These are phyloP conservation scores for Drosophila ohnishii DNA, from an alignment of 1,140 invertebrate genomes.

Conservation along the genomic window DNA sequence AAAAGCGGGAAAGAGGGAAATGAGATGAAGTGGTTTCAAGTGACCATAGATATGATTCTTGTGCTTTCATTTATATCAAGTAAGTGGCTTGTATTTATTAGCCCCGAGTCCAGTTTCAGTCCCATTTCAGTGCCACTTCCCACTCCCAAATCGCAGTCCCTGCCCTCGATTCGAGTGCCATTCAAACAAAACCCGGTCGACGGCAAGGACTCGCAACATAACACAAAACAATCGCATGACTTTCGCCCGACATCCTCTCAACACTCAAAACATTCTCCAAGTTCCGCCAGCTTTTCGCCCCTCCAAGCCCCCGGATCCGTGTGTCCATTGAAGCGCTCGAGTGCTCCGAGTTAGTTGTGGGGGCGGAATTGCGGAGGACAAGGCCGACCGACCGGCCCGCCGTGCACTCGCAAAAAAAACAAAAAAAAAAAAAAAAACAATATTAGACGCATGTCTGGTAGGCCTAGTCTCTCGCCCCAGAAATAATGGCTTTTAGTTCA, in stretches of 20 bases:
- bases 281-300: conserved; percentile 24
- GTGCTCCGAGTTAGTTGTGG: conserved; percentile 30
- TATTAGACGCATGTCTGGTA: neutral
- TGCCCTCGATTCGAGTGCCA: conserved; percentile 46
- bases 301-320: conserved; percentile 20
- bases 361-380: conserved; percentile 15
- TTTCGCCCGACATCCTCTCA: conserved; percentile 67
- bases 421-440: conserved; percentile 22
- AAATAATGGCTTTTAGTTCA: neutral
- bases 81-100: conserved; percentile 74
- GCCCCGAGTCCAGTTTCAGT: conserved; percentile 7
- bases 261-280: conserved; percentile 64
- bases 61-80: conserved; percentile 82
- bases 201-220: conserved; percentile 54
- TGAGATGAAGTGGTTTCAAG: conserved; percentile 82
- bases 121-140: neutral
- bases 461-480: neutral
- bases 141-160: neutral
- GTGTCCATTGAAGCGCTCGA: conserved; percentile 38
- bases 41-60: conserved; percentile 82
- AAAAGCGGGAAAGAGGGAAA: conserved; percentile 75
- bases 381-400: neutral
- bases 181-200: conserved; percentile 63
- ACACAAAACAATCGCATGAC: conserved; percentile 77
- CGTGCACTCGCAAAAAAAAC: conserved; percentile 19